Evolutionary conservation across 2,797 vertebrate species (phyloP).

Genomic region (Anas capensis): DNA sequence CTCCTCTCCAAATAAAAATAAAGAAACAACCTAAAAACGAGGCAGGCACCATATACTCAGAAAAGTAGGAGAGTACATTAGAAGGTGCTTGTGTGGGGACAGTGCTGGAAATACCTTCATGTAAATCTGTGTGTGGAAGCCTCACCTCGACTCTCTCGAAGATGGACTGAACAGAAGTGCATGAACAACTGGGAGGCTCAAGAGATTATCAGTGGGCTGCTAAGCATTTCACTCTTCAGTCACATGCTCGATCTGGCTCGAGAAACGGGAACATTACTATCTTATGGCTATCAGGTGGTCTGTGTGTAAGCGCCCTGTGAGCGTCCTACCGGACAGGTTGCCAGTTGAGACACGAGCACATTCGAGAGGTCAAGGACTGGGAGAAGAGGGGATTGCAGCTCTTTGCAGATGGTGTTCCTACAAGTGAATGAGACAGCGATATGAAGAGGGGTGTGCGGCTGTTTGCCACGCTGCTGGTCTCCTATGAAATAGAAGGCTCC

Average conservation of each 20-base stretch:
- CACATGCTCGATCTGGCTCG: conserved; percentile 26
- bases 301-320: fast-evolving
- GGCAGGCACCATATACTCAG: fast-evolving
- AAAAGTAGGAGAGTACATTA: fast-evolving
- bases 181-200: conserved; percentile 47
- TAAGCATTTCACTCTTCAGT: background rate
- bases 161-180: background rate
- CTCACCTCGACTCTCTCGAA: background rate
- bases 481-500: background rate
- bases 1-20: background rate
- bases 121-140: background rate
- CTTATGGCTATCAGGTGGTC: conserved; percentile 46
- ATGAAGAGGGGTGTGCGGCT: background rate
- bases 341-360: background rate
- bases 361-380: conserved; percentile 5
- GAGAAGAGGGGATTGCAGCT: background rate
- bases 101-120: background rate
- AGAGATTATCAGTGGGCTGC: conserved; percentile 18
- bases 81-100: fast-evolving
- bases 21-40: background rate
- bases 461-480: background rate
- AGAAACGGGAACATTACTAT: background rate
- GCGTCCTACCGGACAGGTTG: background rate
- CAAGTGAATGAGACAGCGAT: fast-evolving
- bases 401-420: background rate